A percentile compares a stretch with the other conserved stretches of the same genome.
Conservation (phyloP, 2,888 invertebrate species). For the Diaprepes abbreviatus region DNA sequence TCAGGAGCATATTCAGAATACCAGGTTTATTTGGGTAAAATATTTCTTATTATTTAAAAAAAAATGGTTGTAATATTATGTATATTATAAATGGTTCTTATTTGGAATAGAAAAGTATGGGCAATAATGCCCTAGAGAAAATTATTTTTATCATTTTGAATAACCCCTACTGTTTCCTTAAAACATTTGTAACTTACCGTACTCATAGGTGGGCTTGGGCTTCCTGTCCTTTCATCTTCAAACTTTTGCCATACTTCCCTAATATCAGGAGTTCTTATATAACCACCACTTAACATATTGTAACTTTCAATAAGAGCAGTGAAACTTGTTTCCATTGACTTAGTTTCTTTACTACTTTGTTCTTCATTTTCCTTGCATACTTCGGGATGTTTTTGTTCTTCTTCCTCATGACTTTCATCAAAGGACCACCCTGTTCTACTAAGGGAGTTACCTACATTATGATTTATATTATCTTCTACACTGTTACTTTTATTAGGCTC, state of each 20-base stretch:
- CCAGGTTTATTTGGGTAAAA: too few relatives aligned
- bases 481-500: constrained; percentile 36
- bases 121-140: too few relatives aligned
- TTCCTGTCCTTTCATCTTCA: constrained; percentile 61
- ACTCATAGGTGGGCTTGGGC: constrained; percentile 43
- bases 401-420: constrained; percentile 58
- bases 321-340: constrained; percentile 70
- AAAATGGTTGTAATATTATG: too few relatives aligned
- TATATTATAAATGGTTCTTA: too few relatives aligned
- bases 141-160: too few relatives aligned
- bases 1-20: too few relatives aligned
- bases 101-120: too few relatives aligned
- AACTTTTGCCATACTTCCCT: constrained; percentile 74
- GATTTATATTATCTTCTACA: constrained; percentile 51
- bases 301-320: constrained; percentile 74
- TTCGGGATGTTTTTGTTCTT: constrained; percentile 26
- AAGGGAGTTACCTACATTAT: constrained; percentile 75
- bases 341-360: constrained; percentile 50
- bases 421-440: constrained; percentile 77
- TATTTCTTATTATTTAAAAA: too few relatives aligned
- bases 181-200: too few relatives aligned
- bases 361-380: constrained; percentile 31
- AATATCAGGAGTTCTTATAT: constrained; percentile 71
- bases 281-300: constrained; percentile 67
- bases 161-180: too few relatives aligned